Conservation (phyloP, 53 echinoderm and acorn worm genomes). For the Astropecten irregularis region DNA sequence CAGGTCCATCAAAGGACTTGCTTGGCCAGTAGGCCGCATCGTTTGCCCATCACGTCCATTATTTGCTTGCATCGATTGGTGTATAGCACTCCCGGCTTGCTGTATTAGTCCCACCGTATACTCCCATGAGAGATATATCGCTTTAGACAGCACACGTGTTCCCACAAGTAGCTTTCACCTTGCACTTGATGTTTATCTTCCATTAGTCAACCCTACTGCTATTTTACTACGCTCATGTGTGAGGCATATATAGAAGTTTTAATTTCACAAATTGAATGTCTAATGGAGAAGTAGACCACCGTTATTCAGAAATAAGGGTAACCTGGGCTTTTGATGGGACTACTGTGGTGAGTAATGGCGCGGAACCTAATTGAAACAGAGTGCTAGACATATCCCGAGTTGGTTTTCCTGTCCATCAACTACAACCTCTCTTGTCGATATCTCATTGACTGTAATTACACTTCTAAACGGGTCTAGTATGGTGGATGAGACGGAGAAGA, state of each 20-base stretch:
- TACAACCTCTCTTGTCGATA: slow-evolving; percentile 20
- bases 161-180: slow-evolving; percentile 62
- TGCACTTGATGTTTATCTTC: slow-evolving; percentile 68
- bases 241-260: slow-evolving; percentile 32
- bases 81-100: slow-evolving; percentile 25
- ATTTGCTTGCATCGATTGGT: slow-evolving; percentile 58
- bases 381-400: slow-evolving; percentile 48
- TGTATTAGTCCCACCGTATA: slow-evolving; percentile 25
- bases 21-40: slow-evolving; percentile 56
- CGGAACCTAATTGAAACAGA: slow-evolving; percentile 58
- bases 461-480: neutral
- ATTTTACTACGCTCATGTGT: slow-evolving; percentile 15
- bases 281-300: too few relatives aligned
- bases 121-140: slow-evolving; percentile 46
- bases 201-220: slow-evolving; percentile 55
- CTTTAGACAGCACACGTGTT: slow-evolving; percentile 62
- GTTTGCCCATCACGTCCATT: slow-evolving; percentile 61
- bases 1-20: slow-evolving; percentile 47
- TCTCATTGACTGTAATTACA: slow-evolving; percentile 20
- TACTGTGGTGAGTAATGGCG: slow-evolving; percentile 54
- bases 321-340: too few relatives aligned
- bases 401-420: slow-evolving; percentile 39
- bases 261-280: neutral
- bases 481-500: neutral
- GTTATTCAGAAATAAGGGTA: neutral